Base-by-base conservation (phyloP, 2,113 vertebrate genomes). In the Alectura lathami region DNA sequence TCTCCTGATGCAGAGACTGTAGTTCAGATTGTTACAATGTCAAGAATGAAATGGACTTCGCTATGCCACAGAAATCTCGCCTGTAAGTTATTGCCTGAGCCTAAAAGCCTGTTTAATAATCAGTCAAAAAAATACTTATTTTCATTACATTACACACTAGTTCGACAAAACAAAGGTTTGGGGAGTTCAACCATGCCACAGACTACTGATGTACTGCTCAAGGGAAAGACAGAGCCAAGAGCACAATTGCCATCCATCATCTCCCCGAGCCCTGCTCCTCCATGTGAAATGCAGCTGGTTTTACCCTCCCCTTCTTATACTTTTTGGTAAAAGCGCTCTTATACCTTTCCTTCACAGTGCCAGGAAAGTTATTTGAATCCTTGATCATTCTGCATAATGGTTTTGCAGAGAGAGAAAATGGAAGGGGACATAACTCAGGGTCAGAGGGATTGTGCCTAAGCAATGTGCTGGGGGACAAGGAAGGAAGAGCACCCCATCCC, bases 381-480 rank as follows among this genome's bases (percentile, higher is more conserved):
- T 75, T 45, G 6, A 21, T 47, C 20, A 9, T 13, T 54, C 72
- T 68, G 76, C 36, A 47, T 0, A n/a, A 50, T 7, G 17, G 11
- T 43, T 30, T 42, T 68, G 63, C 29, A 42, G 48, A 73, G 29
- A 36, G 10, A 34, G 30, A 30, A 66, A 26, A 47, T 17, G 63
- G 32, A 60, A 42, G 20, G 22, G 20, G 34, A 27, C 0, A 1
- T 1, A 1, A 59, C 17, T 26, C 30, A 54, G 24, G 29, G 8
- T 34, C 40, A n/a, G 43, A 1, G 26, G 30, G 14, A 29, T 3
- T 1, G 0, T 66, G 36, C 27, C 45, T 13, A 62, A 48, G 59
- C 0, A 0, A 38, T 4, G 18, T 16, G 26, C 54, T 64, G 45
- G 23, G 36, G 21, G n/a, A 26, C 32, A 10, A n/a, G 13, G 50